Evolutionary conservation across 2,113 vertebrate genomes (phyloP), one percentile per base, ranked within the genome.

Genomic region (Notothenia coriiceps): DNA sequence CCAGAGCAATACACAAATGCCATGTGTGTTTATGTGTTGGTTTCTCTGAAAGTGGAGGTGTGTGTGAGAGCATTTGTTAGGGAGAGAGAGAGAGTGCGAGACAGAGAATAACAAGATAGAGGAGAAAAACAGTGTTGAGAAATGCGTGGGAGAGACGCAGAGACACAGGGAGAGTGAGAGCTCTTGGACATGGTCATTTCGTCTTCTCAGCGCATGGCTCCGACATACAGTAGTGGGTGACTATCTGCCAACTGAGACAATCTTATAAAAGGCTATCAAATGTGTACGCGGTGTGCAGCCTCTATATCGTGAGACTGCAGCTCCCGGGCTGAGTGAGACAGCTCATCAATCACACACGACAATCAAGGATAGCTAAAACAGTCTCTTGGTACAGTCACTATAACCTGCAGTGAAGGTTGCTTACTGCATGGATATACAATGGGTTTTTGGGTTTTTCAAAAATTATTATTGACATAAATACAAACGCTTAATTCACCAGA

Each of bases 231-330:
- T 29, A 33, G 70, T 60, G 61, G 52, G 70, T 60, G 61, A 56
- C 57, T 12, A 71, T 70, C 73, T 79, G 68, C 71, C 62, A 64
- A 69, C 65, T 69, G 59, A 85, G 78, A 75, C 66, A 77, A 86
- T 84, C 62, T 74, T 77, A 82, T 81, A 82, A 84, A 87, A 85
- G 71, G 65, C 68, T 79, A 78, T 71, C 66, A 81, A 85, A 76
- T 77, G 60, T 75, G 77, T 69, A 51, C 17, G 55, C 13, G 0
- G 61, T n/a, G n/a, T n/a, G n/a, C n/a, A n/a, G n/a, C n/a, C n/a
- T n/a, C n/a, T n/a, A n/a, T n/a, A n/a, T n/a, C 56, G 77, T 55
- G 25, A 66, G 70, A 68, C 60, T 69, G 78, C 65, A 56, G 87
- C 84, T 76, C 25, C 59, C 15, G 72, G 75, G 51, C 51, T 63